Evolutionary conservation across 2,888 invertebrate genomes (phyloP).

Genomic region (Lathronympha strigana): DNA sequence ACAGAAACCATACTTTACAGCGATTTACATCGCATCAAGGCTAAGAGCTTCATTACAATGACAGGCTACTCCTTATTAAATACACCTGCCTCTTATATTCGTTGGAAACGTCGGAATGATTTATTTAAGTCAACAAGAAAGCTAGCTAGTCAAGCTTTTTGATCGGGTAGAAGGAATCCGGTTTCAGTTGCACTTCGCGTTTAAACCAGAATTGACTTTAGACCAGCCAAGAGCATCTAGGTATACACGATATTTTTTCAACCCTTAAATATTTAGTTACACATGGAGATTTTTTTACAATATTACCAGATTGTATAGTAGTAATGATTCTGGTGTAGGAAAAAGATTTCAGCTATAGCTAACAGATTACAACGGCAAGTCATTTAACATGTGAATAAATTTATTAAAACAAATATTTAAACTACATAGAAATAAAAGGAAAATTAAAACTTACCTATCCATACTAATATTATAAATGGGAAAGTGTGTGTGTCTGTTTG

Average conservation of each 20-base stretch:
- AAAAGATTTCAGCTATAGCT: no score
- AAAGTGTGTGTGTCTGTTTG: no score
- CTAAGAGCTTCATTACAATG: constrained; percentile 42
- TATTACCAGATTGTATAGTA: no score
- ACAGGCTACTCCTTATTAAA: constrained; percentile 38
- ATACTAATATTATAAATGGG: no score
- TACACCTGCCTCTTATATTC: constrained; percentile 36
- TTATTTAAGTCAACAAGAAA: constrained; percentile 31
- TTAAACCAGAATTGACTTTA: neutral
- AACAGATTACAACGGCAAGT: no score
- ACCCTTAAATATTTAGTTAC: no score
- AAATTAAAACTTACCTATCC: no score
- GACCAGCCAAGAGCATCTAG: neutral
- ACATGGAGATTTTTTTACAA: no score
- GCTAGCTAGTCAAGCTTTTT: neutral
- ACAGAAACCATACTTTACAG: constrained; percentile 48
- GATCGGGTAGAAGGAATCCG: constrained; percentile 1
- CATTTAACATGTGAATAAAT: no score
- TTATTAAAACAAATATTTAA: no score
- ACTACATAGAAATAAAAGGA: no score
- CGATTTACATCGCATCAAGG: constrained; percentile 38
- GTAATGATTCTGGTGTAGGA: no score
- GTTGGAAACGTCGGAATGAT: constrained; percentile 23
- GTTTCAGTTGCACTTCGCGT: neutral
- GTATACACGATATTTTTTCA: neutral